Base-by-base conservation (phyloP, 2,113 vertebrate species). In the Gallinago undulata region DNA sequence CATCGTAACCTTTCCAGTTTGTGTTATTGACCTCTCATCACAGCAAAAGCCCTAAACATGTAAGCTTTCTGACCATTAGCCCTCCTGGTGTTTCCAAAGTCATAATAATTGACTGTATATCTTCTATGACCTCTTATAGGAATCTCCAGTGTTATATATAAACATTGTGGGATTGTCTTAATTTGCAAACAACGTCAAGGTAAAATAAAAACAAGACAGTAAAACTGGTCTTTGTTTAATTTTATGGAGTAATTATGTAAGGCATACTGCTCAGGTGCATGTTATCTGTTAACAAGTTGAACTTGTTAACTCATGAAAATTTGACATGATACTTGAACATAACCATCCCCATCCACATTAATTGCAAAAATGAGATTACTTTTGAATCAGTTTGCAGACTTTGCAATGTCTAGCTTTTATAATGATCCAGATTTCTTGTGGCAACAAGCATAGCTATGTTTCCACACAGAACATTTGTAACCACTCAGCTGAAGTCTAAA, bases 181-280 rank as follows among this genome's bases (percentile, higher is more conserved):
- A 76, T 12, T 39, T 69, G 5, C 10, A 76, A 79, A 64, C 2
- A 74, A 21, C 11, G 37, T 30, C 11, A 57, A 37, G 17, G 3
- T 25, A 66, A 84, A 91, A 79, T 22, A 87, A 78, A 55, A 22
- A 78, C 16, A 56, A 37, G 31, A 56, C 19, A 60, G 55, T 33
- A 14, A 4, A 86, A n/a, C 4, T 0, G 0, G 68, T 30, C 16
- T 10, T 69, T 60, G 11, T 6, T 56, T 91, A 53, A 63, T 77
- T 87, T 89, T 77, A 13, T 19, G 4, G 9, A 45, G 8, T 18
- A 15, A 63, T 48, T 91, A 57, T 14, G 12, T 57, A 45, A 69
- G 27, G 12, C 0, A 2, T 48, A 63, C 28, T 84, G 18, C 37
- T 21, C n/a, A 87, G 39, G 21, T 21, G 56, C 28, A 19, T 11